Conservation (phyloP, 2,797 vertebrate genomes). For the Cirrhinus molitorella region DNA sequence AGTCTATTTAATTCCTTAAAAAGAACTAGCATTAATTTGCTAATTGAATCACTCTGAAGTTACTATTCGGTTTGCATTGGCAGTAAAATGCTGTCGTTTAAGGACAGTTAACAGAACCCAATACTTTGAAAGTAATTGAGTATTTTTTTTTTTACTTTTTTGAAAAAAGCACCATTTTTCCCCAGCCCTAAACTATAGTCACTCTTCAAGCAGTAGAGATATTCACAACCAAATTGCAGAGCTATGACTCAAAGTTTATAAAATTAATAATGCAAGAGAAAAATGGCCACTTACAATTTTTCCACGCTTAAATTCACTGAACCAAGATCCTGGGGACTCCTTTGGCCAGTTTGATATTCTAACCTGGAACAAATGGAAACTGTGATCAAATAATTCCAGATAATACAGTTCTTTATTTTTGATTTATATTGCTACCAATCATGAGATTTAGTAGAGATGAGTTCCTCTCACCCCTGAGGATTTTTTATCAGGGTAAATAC, state of each 20-base stretch:
- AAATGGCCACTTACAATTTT: conserved; percentile 89
- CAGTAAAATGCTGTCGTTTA: background rate
- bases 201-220: background rate
- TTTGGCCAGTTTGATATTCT: conserved; percentile 98
- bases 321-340: conserved; percentile 95
- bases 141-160: background rate
- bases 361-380: conserved; percentile 76
- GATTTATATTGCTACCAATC: conserved; percentile 12
- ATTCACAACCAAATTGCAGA: background rate
- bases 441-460: conserved; percentile 10
- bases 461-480: conserved; percentile 90
- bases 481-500: conserved; percentile 96
- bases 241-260: conserved; percentile 20
- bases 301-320: conserved; percentile 98
- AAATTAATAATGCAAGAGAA: background rate
- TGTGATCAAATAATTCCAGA: conserved; percentile 8
- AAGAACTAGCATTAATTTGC: background rate
- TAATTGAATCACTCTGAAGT: background rate
- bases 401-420: background rate
- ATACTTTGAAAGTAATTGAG: background rate
- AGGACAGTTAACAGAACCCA: background rate
- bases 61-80: background rate
- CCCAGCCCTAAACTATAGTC: background rate
- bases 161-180: background rate
- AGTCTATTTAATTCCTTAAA: background rate